phyloP scores from a whole-genome alignment of 2,888 invertebrate species.

The Geophilus truncorum region DNA sequence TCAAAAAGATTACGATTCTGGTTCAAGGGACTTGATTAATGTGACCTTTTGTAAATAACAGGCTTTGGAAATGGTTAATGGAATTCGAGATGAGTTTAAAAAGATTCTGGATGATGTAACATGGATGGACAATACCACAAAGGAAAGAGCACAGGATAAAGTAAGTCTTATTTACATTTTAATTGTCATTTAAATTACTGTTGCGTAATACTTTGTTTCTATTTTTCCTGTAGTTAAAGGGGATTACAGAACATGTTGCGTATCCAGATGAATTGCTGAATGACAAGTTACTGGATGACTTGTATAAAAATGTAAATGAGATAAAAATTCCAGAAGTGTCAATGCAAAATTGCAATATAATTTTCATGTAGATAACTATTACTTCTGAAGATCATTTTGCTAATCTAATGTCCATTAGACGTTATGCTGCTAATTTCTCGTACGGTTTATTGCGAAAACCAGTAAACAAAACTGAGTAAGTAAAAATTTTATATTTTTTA shows the following conservation, averaged over 20 bases:
- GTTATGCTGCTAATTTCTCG: conserved; percentile 73
- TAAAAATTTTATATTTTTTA: no score
- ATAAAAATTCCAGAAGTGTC: no score
- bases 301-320: conserved; percentile 58
- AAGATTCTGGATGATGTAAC: conserved; percentile 69
- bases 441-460: conserved; percentile 70
- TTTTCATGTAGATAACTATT: conserved; percentile 59
- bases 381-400: conserved; percentile 65
- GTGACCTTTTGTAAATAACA: conserved; percentile 29
- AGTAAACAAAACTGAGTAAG: conserved; percentile 36
- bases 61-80: conserved; percentile 80
- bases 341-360: no score
- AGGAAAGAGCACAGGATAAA: conserved; percentile 50
- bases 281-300: conserved; percentile 69
- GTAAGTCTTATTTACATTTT: conserved; percentile 40
- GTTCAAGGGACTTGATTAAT: neutral
- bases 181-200: neutral
- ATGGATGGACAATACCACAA: conserved; percentile 88
- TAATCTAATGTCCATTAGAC: conserved; percentile 69
- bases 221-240: conserved; percentile 57
- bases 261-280: conserved; percentile 86
- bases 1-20: neutral
- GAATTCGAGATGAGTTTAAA: conserved; percentile 75
- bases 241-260: conserved; percentile 84
- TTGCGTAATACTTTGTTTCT: neutral